Evolutionary conservation across 2,797 vertebrate genomes (phyloP), one percentile per base, ranked within the genome.

Genomic region (Mareca strepera): DNA sequence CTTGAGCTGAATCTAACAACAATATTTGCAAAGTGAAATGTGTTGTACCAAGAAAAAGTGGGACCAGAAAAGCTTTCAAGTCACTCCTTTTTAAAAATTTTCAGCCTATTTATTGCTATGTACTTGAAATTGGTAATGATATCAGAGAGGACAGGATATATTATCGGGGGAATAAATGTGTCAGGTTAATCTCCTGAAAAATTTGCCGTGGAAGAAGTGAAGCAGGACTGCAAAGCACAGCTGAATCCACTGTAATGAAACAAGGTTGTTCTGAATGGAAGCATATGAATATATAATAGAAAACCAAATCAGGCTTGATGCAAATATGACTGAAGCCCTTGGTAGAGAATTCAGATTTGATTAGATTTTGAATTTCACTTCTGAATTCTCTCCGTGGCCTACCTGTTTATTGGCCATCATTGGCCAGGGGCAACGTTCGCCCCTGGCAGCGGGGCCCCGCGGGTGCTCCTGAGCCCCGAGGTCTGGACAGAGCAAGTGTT

Each of bases 151-250:
- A 95, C 90, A 95, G 90, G 86, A 56, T 94, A 64, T 92, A 93
- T 96, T 96, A 94, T 92, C 79, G 26, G 56, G 95, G 85, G 95
- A 95, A 93, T 96, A 97, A 96, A 96, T 94, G 87, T 96, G 96
- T 97, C 94, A 90, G 92, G 95, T 95, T 97, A 97, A 98, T 97
- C 94, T 97, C 67, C 41, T 90, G 90, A 96, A 97, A 95, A 97
- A 96, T 96, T 96, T 94, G 79, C 93, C 86, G 75, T 85, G 80
- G 72, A 93, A 95, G 87, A 96, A 96, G 96, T 90, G 87, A 95
- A 97, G 90, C 82, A 96, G 91, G 92, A 92, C 89, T 96, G 91
- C 26, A 41, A 87, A 91, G 86, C 79, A 62, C 82, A 76, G 48
- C 62, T 78, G 90, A 96, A 88, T 50, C 79, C 1, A 0, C 67